Percentiles rank a stretch among this genome's conserved stretches.
phyloP scores from a whole-genome alignment of 2,113 vertebrate species.

The Phrynosoma blainvillii region DNA sequence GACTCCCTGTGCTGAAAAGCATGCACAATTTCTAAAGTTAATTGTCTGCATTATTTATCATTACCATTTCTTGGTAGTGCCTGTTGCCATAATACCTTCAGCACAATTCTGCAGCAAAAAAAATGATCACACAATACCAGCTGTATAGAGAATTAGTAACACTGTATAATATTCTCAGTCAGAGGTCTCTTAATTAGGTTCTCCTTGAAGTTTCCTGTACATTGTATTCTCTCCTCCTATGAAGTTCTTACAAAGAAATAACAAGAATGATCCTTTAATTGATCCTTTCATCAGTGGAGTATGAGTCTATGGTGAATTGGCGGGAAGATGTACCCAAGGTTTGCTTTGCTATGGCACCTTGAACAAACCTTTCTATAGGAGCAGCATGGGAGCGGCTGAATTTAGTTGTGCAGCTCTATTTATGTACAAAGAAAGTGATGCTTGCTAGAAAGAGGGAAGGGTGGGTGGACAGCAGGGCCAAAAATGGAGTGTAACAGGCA shows the following conservation, averaged over 20 bases:
- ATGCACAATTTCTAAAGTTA: conserved; percentile 26
- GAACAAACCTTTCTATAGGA: neutral
- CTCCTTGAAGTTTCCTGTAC: conserved; percentile 8
- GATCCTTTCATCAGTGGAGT: neutral
- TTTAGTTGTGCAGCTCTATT: neutral
- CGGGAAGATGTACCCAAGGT: neutral
- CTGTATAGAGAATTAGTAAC: neutral
- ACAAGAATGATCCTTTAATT: conserved; percentile 5
- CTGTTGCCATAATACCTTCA: conserved; percentile 29
- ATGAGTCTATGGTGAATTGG: neutral
- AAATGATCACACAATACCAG: neutral
- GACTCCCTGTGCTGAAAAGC: conserved; percentile 45
- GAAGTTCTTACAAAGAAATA: neutral
- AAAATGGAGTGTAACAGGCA: neutral
- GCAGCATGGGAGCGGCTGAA: neutral
- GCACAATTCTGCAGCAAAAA: neutral
- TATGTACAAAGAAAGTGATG: neutral
- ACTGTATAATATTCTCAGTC: conserved; percentile 23
- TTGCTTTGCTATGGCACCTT: neutral
- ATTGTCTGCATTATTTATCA: conserved; percentile 40
- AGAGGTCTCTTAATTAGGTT: neutral
- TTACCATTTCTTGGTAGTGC: conserved; percentile 17
- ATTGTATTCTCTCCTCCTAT: neutral
- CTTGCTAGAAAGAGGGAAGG: neutral
- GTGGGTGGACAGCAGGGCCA: neutral